Conservation (phyloP, 2,888 invertebrate genomes). For the Lasioglossum calceatum region DNA sequence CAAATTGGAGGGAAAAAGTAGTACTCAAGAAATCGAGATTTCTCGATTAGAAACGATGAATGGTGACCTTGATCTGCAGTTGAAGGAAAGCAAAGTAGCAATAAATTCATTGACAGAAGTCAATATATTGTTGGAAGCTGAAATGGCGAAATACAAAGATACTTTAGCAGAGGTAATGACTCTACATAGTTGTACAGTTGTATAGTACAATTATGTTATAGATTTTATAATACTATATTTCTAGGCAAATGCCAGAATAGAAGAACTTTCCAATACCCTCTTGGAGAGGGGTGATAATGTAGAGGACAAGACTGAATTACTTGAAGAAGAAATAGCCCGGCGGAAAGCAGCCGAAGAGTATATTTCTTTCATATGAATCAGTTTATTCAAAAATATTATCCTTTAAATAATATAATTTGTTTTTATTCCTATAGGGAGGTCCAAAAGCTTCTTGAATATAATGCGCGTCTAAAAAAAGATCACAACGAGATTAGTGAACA, state of each 20-base stretch:
- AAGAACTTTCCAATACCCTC: background rate
- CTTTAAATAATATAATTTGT: background rate
- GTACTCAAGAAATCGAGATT: constrained; percentile 74
- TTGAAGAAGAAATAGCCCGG: background rate
- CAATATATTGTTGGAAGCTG: constrained; percentile 54
- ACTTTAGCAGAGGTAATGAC: background rate
- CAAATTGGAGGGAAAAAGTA: constrained; percentile 77
- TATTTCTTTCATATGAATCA: background rate
- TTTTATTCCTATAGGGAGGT: constrained; percentile 67
- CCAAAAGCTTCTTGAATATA: constrained; percentile 68
- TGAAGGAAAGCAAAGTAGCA: constrained; percentile 56
- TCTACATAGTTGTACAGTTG: background rate
- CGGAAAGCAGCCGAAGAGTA: background rate
- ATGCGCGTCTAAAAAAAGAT: constrained; percentile 26
- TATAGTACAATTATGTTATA: background rate
- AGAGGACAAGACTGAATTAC: background rate
- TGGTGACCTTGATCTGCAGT: constrained; percentile 70
- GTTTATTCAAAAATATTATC: background rate
- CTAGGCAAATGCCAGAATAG: background rate
- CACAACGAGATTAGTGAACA: constrained; percentile 81
- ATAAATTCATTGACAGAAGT: constrained; percentile 22
- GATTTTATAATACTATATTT: background rate
- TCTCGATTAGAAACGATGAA: constrained; percentile 75
- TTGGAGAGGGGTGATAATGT: background rate
- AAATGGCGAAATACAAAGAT: constrained; percentile 44